Evolutionary conservation across 2,888 invertebrate species (phyloP).

Genomic region (Diaphora mendica): DNA sequence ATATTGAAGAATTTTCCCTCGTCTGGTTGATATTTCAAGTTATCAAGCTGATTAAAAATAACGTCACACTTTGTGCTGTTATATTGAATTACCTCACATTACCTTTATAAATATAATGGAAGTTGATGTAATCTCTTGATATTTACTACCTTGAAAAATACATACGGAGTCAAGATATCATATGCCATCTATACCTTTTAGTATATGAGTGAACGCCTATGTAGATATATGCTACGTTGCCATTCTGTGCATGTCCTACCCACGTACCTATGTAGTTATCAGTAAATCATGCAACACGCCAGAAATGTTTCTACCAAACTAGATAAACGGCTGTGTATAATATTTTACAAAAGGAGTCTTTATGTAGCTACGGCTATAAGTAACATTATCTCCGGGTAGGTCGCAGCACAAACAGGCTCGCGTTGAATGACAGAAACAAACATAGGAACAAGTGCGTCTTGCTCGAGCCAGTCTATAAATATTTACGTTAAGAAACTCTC

Average conservation of each 20-base stretch:
- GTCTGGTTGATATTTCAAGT: not conserved
- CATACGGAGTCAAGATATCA: not conserved
- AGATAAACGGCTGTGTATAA: slow-evolving; percentile 46
- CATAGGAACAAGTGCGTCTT: slow-evolving; percentile 80
- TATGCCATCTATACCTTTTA: not conserved
- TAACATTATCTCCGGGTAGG: slow-evolving; percentile 57
- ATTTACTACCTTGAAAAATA: not conserved
- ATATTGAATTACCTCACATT: not conserved
- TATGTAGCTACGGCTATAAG: slow-evolving; percentile 65
- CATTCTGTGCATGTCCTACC: not conserved
- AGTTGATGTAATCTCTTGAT: not conserved
- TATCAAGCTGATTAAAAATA: not conserved
- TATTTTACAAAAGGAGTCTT: slow-evolving; percentile 50
- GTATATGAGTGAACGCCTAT: not conserved
- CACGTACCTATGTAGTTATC: slow-evolving; percentile 1
- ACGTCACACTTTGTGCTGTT: not conserved
- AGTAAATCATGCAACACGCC: slow-evolving; percentile 15
- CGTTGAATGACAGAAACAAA: slow-evolving; percentile 85
- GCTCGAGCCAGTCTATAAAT: slow-evolving; percentile 79
- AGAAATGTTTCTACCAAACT: slow-evolving; percentile 37
- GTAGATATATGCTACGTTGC: not conserved
- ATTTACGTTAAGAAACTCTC: slow-evolving; percentile 84
- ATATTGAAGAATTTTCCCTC: not conserved
- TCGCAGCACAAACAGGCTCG: slow-evolving; percentile 60
- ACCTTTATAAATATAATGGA: not conserved